Evolutionary conservation across 2,113 vertebrate species (phyloP).

Genomic region (Heterochromis multidens): DNA sequence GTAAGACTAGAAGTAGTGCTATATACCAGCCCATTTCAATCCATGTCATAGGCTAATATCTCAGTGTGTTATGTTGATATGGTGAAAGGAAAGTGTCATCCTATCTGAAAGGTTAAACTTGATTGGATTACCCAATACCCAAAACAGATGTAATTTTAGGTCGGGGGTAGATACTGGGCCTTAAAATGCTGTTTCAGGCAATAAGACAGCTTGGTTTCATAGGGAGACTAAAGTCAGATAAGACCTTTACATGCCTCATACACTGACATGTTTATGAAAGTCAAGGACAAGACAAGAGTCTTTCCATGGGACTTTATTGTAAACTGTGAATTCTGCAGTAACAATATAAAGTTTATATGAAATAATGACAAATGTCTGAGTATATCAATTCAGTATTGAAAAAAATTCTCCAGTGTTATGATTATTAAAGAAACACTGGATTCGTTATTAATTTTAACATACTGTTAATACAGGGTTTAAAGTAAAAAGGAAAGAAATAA

Average conservation of each 20-base stretch:
- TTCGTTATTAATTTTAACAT: neutral
- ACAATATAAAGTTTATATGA: neutral
- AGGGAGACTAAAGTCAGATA: neutral
- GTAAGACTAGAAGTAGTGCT: neutral
- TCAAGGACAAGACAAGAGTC: neutral
- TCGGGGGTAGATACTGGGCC: neutral
- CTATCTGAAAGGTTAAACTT: slow-evolving; percentile 6
- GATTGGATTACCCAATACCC: neutral
- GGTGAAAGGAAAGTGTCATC: neutral
- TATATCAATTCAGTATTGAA: neutral
- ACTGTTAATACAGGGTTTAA: neutral
- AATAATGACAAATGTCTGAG: neutral
- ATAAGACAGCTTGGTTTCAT: slow-evolving; percentile 4
- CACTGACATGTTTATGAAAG: slow-evolving; percentile 23
- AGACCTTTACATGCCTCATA: slow-evolving; percentile 19
- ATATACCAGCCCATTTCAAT: neutral
- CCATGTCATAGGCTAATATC: neutral
- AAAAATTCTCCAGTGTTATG: neutral
- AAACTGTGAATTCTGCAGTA: neutral
- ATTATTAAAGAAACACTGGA: neutral
- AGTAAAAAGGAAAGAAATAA: neutral
- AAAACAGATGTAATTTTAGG: neutral
- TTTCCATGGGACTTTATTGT: neutral
- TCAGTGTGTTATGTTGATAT: neutral
- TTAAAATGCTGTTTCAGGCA: neutral